Base-by-base conservation (phyloP, 1,140 invertebrate genomes). In the Drosophila lacteicornis region DNA sequence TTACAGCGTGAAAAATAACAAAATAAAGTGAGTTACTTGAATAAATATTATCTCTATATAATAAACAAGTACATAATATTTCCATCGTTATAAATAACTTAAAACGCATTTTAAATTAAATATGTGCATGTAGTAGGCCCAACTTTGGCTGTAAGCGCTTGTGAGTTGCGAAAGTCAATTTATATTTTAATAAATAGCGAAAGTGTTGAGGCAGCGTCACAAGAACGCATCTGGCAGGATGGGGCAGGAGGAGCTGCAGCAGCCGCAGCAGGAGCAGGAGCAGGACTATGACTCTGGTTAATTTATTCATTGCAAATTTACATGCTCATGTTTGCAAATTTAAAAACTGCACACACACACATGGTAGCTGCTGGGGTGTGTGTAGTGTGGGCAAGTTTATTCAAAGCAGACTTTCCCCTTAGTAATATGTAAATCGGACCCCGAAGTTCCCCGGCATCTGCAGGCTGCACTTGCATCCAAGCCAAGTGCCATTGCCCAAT, bases 251-350 rank as follows among this genome's bases (percentile, higher is more conserved):
- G 33, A n/a, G n/a, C n/a, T n/a, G n/a, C n/a, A 36, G 33, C 30
- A 9, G 30, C 19, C 0, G 22, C 1, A 2, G 2, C 22, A 22
- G 22, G 22, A n/a, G 27, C 30, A 36, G 62, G 42, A 43, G 33
- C 55, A 45, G 56, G 51, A 55, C 51, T 42, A 50, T 79, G 75
- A 74, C 70, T 85, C 69, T 77, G 76, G 75, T 88, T 87, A 87
- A 87, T 87, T 87, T 87, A 87, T 87, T 87, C 83, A 87, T 87
- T 87, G 83, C 84, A 88, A 86, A 87, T 88, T 88, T 88, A 83
- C 83, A 87, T 87, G 76, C 83, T 87, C 83, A 87, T 87, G 83
- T 87, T 87, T 87, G 83, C 80, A 87, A 87, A 88, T 88, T 88
- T 87, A 87, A 87, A 87, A 87, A 86, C 71, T 82, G 71, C 77